Base-by-base conservation (phyloP, 2,888 invertebrate genomes). In the Tiliacea citrago region DNA sequence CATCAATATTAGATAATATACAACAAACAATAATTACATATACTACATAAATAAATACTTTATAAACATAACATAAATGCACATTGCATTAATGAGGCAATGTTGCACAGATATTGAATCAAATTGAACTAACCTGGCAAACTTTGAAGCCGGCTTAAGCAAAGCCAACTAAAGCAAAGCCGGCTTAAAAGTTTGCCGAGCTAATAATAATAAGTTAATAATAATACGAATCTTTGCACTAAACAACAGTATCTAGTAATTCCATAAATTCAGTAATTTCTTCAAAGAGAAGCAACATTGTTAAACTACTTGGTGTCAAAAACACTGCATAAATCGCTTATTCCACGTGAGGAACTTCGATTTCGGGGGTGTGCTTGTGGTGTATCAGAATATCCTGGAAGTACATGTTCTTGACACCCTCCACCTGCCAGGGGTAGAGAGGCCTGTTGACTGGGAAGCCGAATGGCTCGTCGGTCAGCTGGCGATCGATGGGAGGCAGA, bases 381-480 rank as follows among this genome's bases (percentile, higher is more conserved):
- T 94, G 91, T 89, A 97, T 97, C 65, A 93, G 75, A 49, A 97
- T 96, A 74, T 97, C 97, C 72, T 95, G 89, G 73, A 97, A 89
- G 89, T 92, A 91, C 81, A 97, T 87, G 93, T 97, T 97, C 79
- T 93, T 93, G 13, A 96, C 90, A 70, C 89, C 89, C 42, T 91
- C 79, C 58, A 93, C 78, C 82, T 93, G 92, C 92, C 92, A 95
- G 79, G 86, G 79, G 70, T 94, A 89, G 69, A 97, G 91, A 0
- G 96, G 97, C 82, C 97, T 95, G 91, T 97, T 96, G 80, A 97
- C 89, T 12, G 97, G 97, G 93, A 94, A 97, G 69, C 97, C 97
- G 42, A 97, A 90, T 21, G 97, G 96, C 66, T 95, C 94, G 84
- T 94, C 94, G 76, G 96, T 96, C 29, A 96, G 87, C 68, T 92